Percentiles rank a stretch among this genome's conserved stretches.
Evolutionary conservation across 2,113 vertebrate genomes (phyloP).

Genomic region (Megaptera novaeangliae): DNA sequence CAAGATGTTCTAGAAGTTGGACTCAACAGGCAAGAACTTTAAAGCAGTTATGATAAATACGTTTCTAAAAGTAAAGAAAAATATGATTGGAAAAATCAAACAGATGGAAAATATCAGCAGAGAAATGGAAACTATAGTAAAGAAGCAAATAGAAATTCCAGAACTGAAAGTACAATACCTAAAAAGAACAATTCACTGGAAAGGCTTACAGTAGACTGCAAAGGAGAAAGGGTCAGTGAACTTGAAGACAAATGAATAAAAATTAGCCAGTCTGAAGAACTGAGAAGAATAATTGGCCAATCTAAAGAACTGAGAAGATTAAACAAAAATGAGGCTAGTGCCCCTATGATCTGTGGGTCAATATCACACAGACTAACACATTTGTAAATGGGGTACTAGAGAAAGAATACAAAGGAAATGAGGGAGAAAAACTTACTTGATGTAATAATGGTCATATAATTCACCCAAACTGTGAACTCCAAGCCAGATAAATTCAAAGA

Average conservation of each 20-base stretch:
- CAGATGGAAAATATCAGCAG: background rate
- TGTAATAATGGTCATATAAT: background rate
- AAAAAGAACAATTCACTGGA: background rate
- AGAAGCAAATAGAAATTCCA: background rate
- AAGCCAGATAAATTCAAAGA: background rate
- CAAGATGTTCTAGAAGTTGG: background rate
- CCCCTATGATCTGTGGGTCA: background rate
- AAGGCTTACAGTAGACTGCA: background rate
- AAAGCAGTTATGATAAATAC: background rate
- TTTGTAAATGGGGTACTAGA: background rate
- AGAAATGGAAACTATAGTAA: background rate
- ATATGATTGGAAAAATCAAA: background rate
- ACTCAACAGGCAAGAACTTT: background rate
- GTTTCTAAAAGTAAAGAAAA: background rate
- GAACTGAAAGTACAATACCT: background rate
- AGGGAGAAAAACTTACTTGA: background rate
- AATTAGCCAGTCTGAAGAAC: background rate
- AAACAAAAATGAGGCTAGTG: background rate
- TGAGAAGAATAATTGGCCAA: background rate
- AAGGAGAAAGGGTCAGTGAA: background rate
- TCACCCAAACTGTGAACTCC: background rate
- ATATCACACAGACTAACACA: background rate
- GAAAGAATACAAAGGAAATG: background rate
- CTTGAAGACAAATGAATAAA: background rate
- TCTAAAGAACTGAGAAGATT: background rate